phyloP scores from a whole-genome alignment of 2,113 vertebrate species.

The Eulacestoma nigropectus region DNA sequence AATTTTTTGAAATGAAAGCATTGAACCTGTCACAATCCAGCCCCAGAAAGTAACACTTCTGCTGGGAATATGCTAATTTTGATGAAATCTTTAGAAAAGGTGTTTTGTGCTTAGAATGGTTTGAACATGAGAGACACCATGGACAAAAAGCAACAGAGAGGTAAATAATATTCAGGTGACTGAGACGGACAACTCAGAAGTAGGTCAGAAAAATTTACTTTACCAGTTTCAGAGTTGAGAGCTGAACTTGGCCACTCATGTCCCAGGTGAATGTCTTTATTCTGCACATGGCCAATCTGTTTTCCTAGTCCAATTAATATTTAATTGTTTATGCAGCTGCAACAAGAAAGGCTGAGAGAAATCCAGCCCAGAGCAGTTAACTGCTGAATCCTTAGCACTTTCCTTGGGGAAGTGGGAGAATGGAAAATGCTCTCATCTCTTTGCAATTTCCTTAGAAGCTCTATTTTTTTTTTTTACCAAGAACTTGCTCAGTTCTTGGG shows the following conservation, averaged over 20 bases:
- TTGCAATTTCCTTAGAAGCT: not conserved
- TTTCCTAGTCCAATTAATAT: constrained; percentile 40
- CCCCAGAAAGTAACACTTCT: not conserved
- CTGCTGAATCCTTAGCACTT: not conserved
- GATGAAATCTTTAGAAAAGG: not conserved
- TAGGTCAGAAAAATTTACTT: not conserved
- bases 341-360: constrained; percentile 7
- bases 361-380: not conserved
- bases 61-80: not conserved
- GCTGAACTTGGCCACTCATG: not conserved
- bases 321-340: constrained; percentile 52
- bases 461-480: not conserved
- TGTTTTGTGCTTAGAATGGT: not conserved
- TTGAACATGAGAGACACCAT: not conserved
- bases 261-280: not conserved
- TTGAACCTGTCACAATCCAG: not conserved
- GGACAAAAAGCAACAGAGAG: not conserved
- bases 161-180: not conserved
- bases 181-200: not conserved
- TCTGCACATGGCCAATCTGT: not conserved
- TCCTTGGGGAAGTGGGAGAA: not conserved
- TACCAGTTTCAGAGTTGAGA: not conserved
- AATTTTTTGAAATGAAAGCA: not conserved
- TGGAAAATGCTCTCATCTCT: not conserved
- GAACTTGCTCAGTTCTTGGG: not conserved